Percentiles rank a stretch among this genome's conserved stretches.
These are phyloP conservation scores for Drosophila niveifrons DNA, from an alignment of 2,888 invertebrate genomes.

Conservation along the genomic window DNA sequence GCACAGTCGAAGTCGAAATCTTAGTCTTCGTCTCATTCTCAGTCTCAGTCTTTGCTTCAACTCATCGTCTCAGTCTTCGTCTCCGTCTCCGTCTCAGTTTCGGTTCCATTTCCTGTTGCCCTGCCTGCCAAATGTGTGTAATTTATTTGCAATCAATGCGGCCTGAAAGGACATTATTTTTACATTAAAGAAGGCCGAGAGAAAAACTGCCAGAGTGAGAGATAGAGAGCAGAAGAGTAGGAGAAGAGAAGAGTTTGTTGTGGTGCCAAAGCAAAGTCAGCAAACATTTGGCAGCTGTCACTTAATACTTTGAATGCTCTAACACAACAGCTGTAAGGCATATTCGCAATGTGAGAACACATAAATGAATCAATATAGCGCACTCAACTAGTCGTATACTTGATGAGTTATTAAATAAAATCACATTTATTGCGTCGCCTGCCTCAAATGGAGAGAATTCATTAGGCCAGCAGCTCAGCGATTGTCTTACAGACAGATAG, in stretches of 20 bases:
- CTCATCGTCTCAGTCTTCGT: not conserved
- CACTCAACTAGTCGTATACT: not conserved
- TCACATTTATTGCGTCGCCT: slow-evolving; percentile 17
- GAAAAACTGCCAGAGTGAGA: slow-evolving; percentile 11
- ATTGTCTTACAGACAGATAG: not conserved
- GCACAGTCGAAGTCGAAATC: not conserved
- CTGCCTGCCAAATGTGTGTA: slow-evolving; percentile 64
- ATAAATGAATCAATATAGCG: not conserved
- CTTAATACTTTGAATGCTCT: slow-evolving; percentile 57
- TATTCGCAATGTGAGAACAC: not conserved
- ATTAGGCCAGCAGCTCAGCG: slow-evolving; percentile 43
- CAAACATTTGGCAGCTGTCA: slow-evolving; percentile 74
- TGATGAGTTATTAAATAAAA: slow-evolving; percentile 28
- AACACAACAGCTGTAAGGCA: not conserved
- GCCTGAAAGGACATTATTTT: slow-evolving; percentile 77
- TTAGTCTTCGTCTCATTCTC: not conserved
- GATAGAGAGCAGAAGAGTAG: not conserved
- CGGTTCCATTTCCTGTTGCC: slow-evolving; percentile 19
- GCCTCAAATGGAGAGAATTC: slow-evolving; percentile 43
- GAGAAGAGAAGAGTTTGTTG: slow-evolving; percentile 14
- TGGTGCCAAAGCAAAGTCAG: slow-evolving; percentile 62
- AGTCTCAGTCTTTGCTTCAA: not conserved
- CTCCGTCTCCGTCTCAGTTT: slow-evolving; percentile 13
- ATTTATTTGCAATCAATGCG: slow-evolving; percentile 81
- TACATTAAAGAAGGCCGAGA: slow-evolving; percentile 62